Conservation (phyloP, 2,797 vertebrate species). For the Onychomys torridus region DNA sequence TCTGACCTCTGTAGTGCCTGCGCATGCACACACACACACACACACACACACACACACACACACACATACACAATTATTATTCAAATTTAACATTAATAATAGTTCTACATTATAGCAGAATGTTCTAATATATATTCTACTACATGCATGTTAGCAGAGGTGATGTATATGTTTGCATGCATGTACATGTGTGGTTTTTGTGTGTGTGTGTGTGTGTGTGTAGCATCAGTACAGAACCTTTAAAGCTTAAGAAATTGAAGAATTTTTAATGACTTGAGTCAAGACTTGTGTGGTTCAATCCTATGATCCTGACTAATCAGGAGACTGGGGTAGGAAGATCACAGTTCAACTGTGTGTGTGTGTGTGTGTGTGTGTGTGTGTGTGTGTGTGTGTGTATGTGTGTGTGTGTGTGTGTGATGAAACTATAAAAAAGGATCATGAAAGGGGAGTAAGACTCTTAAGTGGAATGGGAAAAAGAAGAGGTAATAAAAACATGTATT, state of each 20-base stretch:
- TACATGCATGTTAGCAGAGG: neutral
- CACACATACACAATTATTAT: conserved; percentile 12
- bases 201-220: neutral
- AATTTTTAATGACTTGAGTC: neutral
- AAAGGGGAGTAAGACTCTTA: neutral
- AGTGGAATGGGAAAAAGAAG: neutral
- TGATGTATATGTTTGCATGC: too few species aligned
- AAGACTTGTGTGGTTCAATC: neutral
- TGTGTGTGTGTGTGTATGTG: neutral
- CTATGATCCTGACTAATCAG: neutral
- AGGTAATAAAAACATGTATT: too few species aligned
- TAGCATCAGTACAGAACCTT: neutral
- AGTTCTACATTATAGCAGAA: neutral
- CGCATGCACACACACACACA: neutral
- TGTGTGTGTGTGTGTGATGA: neutral
- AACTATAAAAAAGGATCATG: neutral
- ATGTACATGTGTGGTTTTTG: neutral
- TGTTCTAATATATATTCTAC: neutral
- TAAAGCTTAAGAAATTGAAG: conserved; percentile 13
- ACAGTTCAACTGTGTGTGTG: too few species aligned
- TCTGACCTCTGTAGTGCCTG: neutral
- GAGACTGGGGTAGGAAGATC: too few species aligned
- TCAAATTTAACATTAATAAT: neutral
- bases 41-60: neutral
- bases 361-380: neutral